Conservation (phyloP, 23 tunicate genomes). For the Halocynthia aurantium region DNA sequence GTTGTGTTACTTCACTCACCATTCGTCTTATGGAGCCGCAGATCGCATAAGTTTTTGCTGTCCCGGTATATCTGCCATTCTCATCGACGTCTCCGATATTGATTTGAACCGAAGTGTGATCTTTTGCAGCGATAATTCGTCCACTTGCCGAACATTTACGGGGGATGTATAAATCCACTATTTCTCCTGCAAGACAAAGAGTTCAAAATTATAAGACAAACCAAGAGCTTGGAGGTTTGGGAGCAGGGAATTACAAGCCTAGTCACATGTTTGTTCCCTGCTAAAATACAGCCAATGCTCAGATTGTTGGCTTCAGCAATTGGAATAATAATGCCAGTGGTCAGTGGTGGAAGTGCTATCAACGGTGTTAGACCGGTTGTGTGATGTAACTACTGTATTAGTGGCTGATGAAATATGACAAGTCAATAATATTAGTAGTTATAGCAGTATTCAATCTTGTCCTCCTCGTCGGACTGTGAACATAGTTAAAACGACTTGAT, state of each 20-base stretch:
- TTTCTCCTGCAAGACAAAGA: conserved; percentile 56
- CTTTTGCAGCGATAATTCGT: conserved; percentile 84
- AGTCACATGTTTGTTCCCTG: neutral
- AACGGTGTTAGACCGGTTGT: too few relatives aligned
- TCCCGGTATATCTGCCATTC: conserved; percentile 61
- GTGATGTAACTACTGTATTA: too few relatives aligned
- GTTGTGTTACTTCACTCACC: conserved; percentile 30
- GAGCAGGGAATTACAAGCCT: neutral
- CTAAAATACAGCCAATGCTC: too few relatives aligned
- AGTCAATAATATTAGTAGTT: too few relatives aligned
- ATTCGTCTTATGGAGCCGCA: conserved; percentile 67
- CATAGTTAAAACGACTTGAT: too few relatives aligned
- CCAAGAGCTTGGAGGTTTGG: neutral
- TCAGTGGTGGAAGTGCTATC: too few relatives aligned
- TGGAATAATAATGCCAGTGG: too few relatives aligned
- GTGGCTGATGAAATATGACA: too few relatives aligned
- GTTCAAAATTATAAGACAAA: neutral
- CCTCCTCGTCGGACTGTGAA: too few relatives aligned
- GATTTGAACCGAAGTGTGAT: conserved; percentile 81
- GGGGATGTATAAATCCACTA: conserved; percentile 95
- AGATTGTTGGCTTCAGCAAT: too few relatives aligned
- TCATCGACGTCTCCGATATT: conserved; percentile 83
- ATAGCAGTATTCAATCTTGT: too few relatives aligned
- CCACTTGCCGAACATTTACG: conserved; percentile 79
- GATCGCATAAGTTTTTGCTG: conserved; percentile 65